Evolutionary conservation across 2,113 vertebrate genomes (phyloP).

Genomic region (Microtus montanus): DNA sequence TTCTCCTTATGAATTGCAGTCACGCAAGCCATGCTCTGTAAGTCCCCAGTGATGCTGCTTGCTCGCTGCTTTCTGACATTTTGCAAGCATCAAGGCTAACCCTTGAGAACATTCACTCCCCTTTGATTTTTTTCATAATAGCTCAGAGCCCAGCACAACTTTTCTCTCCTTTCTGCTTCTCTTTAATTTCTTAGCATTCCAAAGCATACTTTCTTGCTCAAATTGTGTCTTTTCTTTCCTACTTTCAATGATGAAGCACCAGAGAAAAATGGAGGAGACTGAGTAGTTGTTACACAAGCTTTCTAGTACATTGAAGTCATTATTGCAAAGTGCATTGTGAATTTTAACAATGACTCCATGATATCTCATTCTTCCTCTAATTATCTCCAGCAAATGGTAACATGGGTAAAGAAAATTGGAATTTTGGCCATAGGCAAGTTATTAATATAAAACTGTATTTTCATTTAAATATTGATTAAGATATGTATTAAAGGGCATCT

Average conservation of each 20-base stretch:
- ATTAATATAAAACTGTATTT: constrained; percentile 56
- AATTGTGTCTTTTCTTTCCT: constrained; percentile 47
- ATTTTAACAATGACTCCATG: constrained; percentile 58
- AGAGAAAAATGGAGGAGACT: constrained; percentile 45
- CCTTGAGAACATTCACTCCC: constrained; percentile 72
- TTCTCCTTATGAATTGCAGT: constrained; percentile 58
- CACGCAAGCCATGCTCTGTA: neutral
- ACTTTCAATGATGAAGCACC: constrained; percentile 47
- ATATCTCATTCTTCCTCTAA: constrained; percentile 46
- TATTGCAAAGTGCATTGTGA: constrained; percentile 50
- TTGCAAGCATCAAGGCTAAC: constrained; percentile 69
- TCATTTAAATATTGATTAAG: constrained; percentile 71
- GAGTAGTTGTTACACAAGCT: constrained; percentile 39
- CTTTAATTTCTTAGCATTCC: constrained; percentile 48
- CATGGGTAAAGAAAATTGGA: constrained; percentile 42
- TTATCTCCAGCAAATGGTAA: constrained; percentile 58
- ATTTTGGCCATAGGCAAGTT: constrained; percentile 56
- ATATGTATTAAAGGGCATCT: constrained; percentile 46
- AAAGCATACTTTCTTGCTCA: constrained; percentile 59
- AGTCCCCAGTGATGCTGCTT: constrained; percentile 59
- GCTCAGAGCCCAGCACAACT: constrained; percentile 54
- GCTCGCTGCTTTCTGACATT: constrained; percentile 53
- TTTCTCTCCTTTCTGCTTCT: constrained; percentile 49
- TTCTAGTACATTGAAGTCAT: constrained; percentile 40
- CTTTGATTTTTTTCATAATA: constrained; percentile 78